Evolutionary conservation across 1,140 invertebrate genomes (phyloP).

Genomic region (Episyrphus balteatus): DNA sequence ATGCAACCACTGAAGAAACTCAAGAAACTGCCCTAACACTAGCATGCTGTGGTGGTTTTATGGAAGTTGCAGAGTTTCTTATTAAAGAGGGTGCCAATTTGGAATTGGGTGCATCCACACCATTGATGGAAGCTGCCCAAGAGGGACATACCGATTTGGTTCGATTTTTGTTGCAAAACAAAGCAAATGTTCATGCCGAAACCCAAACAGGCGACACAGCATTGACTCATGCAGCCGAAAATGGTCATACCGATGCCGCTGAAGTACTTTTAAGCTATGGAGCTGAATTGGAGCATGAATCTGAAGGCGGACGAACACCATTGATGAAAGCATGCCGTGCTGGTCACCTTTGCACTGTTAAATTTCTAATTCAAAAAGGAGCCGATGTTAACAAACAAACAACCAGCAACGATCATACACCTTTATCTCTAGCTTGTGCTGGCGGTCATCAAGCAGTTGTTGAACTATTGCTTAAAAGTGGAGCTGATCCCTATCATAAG

Average conservation of each 20-base stretch:
- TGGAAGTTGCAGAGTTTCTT: conserved; percentile 94
- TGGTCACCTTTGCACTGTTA: conserved; percentile 96
- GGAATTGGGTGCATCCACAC: conserved; percentile 91
- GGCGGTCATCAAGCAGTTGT: conserved; percentile 90
- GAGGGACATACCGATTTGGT: conserved; percentile 94
- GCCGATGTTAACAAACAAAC: conserved; percentile 92
- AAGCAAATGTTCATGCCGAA: conserved; percentile 84
- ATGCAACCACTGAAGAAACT: conserved; percentile 96
- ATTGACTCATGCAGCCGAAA: conserved; percentile 94
- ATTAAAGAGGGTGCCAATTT: conserved; percentile 92
- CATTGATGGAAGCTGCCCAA: conserved; percentile 96
- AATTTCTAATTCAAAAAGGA: conserved; percentile 86
- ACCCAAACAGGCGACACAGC: conserved; percentile 94
- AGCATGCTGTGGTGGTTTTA: conserved; percentile 93
- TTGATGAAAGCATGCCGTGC: conserved; percentile 98
- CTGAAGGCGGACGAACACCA: conserved; percentile 89
- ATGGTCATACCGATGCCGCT: conserved; percentile 89
- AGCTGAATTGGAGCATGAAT: conserved; percentile 88
- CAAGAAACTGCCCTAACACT: conserved; percentile 95
- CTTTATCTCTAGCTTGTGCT: conserved; percentile 91
- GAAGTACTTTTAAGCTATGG: conserved; percentile 79
- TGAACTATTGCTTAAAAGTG: conserved; percentile 76
- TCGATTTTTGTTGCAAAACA: conserved; percentile 68
- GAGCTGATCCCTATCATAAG: conserved; percentile 91
- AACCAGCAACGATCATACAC: conserved; percentile 96